Conservation (phyloP, 2,888 invertebrate genomes). For the Morinoia aosen region DNA sequence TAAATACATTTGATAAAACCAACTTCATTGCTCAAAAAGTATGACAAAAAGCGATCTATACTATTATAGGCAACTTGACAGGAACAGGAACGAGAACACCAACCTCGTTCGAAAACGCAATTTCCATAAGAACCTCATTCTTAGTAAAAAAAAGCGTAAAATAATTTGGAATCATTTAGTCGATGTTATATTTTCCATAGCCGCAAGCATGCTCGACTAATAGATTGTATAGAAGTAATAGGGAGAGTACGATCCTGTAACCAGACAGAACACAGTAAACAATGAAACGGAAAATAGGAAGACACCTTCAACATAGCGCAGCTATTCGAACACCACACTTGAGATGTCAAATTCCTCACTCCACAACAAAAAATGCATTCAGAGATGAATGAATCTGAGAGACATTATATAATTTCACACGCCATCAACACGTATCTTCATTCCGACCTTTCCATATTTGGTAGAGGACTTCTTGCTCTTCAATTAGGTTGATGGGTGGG, state of each 20-base stretch:
- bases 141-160: too few relatives aligned
- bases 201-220: too few relatives aligned
- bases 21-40: too few relatives aligned
- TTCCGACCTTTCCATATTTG: conserved; percentile 60
- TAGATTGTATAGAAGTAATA: not conserved
- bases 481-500: conserved; percentile 59
- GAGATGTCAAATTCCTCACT: too few relatives aligned
- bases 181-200: too few relatives aligned
- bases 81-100: not conserved
- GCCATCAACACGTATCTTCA: not conserved
- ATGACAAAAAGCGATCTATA: too few relatives aligned
- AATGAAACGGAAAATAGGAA: not conserved
- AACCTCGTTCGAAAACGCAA: not conserved
- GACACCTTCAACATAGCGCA: not conserved
- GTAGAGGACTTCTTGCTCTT: conserved; percentile 62
- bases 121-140: too few relatives aligned
- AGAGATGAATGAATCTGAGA: not conserved
- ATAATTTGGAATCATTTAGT: too few relatives aligned
- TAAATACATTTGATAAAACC: too few relatives aligned
- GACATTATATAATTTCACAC: not conserved
- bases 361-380: not conserved
- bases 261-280: not conserved
- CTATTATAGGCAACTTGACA: not conserved
- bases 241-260: not conserved
- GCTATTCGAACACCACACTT: not conserved